Evolutionary conservation across 2,888 invertebrate genomes (phyloP).

Genomic region (Volucella bombylans): DNA sequence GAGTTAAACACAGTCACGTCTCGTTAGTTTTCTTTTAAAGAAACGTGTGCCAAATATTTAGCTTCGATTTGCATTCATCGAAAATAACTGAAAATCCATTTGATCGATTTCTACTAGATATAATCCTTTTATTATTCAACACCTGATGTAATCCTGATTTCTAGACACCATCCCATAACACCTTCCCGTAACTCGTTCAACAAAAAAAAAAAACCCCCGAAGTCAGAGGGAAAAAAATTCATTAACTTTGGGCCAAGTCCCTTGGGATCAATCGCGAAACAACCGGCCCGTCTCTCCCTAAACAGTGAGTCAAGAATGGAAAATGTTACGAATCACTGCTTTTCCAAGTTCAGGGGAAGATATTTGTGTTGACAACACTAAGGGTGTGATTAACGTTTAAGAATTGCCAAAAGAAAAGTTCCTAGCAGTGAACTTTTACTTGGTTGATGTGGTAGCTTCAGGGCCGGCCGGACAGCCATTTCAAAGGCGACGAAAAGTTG

Average conservation of each 20-base stretch:
- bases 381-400: slow-evolving; percentile 53
- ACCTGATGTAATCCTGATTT: too few relatives aligned
- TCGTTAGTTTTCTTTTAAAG: too few relatives aligned
- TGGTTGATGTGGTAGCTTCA: slow-evolving; percentile 35
- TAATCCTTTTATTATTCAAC: too few relatives aligned
- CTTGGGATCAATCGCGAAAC: slow-evolving; percentile 32
- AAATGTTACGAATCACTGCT: slow-evolving; percentile 39
- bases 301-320: background rate
- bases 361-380: slow-evolving; percentile 52
- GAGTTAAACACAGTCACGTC: too few relatives aligned
- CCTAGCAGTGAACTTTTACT: slow-evolving; percentile 23
- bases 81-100: too few relatives aligned
- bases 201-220: background rate
- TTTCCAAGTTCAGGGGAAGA: slow-evolving; percentile 20
- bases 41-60: too few relatives aligned
- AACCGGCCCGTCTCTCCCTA: background rate
- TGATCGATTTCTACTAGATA: too few relatives aligned
- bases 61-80: too few relatives aligned
- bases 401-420: slow-evolving; percentile 54
- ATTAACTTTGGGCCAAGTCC: slow-evolving; percentile 40
- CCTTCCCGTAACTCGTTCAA: background rate
- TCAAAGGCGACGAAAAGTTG: slow-evolving; percentile 68
- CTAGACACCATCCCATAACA: background rate
- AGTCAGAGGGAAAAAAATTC: slow-evolving; percentile 24
- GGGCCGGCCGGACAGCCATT: slow-evolving; percentile 29